phyloP scores from a whole-genome alignment of 2,797 vertebrate species.

The Champsocephalus gunnari region DNA sequence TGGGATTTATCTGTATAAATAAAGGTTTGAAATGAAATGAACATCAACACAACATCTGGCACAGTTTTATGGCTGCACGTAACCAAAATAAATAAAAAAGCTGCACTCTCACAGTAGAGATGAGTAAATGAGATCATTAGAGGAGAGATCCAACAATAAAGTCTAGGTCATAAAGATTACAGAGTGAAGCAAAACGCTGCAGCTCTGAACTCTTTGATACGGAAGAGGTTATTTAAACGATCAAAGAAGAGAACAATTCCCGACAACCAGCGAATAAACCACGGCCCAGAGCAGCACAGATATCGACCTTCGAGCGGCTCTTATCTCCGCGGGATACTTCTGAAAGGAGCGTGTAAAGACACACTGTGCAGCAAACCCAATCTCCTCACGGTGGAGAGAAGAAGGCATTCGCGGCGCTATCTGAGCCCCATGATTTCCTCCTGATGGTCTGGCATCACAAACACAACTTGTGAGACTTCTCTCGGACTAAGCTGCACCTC shows the following conservation, averaged over 20 bases:
- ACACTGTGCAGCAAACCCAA: conserved; percentile 53
- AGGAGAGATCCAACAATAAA: conserved; percentile 3
- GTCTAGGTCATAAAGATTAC: background rate
- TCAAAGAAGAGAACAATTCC: background rate
- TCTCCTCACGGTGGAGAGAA: conserved; percentile 28
- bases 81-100: conserved; percentile 19
- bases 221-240: conserved; percentile 3
- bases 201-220: background rate
- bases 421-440: conserved; percentile 21
- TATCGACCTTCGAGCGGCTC: conserved; percentile 32
- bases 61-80: conserved; percentile 16
- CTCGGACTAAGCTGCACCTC: background rate
- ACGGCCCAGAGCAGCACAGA: background rate
- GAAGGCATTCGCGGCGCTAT: conserved; percentile 28
- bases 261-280: conserved; percentile 18
- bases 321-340: conserved; percentile 20
- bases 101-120: background rate
- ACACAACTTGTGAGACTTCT: conserved; percentile 10
- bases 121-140: conserved; percentile 18
- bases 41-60: conserved; percentile 34
- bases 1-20: too few relatives aligned
- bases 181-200: conserved; percentile 10
- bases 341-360: conserved; percentile 37
- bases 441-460: conserved; percentile 6
- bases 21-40: too few relatives aligned